Base-by-base conservation (phyloP, 92 coral and sea anemone genomes). In the Anthopleura xanthogrammica region DNA sequence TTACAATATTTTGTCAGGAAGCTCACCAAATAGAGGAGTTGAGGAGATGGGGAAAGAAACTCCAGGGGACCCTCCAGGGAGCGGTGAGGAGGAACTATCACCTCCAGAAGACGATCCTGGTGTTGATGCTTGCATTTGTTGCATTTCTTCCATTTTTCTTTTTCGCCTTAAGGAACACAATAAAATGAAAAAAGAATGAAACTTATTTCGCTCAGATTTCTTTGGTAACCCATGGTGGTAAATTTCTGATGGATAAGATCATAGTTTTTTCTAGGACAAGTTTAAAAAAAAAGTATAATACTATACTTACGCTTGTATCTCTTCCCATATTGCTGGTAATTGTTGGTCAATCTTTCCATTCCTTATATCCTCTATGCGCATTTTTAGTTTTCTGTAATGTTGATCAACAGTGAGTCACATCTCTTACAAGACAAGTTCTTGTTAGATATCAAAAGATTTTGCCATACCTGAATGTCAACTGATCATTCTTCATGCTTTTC, bases 341-440 rank as follows among this genome's bases (percentile, higher is more conserved):
- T 93, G 97, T n/a, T 82, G 93, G 82, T 96, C 99, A 48, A 91
- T 77, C 79, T 96, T 96, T 29, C 99, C 99, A 94, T 81, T 89
- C 73, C 91, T 80, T 39, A 96, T 88, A 76, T 92, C 94, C 77
- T 96, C 99, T 80, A 96, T 94, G 52, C 91, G 88, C 76, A 83
- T 92, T 46, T 96, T 96, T 48, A 96, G 78, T 81, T 90, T 92
- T 70, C 99, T 96, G 79, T 4, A 16, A 80, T 39, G n/a, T 79
- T 13, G 50, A 5, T n/a, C 55, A 54, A 77, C n/a, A 77, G 48
- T 39, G 4, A 72, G 39, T 22, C 60, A 76, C 48, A 48, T 12
- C 24, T 23, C 19, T 41, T 5, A 75, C 65, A 52, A 23, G 48
- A 29, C 36, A 29, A 1, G 36, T 29, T 29, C 36, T 29, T 29